Evolutionary conservation across 1,140 invertebrate species (phyloP).

Genomic region (Carcinoscorpius rotundicauda): DNA sequence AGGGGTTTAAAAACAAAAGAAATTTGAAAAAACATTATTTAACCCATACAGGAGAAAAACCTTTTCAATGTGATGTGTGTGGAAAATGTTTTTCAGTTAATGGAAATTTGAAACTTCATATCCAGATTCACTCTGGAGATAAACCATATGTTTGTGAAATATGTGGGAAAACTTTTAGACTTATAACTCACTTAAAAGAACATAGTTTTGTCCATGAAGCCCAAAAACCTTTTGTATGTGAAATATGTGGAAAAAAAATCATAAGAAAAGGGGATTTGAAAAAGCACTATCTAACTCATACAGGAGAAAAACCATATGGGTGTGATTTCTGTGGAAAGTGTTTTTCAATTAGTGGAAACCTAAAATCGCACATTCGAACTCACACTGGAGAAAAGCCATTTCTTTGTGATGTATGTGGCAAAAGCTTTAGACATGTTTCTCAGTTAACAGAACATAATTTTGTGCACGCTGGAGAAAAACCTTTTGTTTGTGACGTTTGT

Average conservation of each 20-base stretch:
- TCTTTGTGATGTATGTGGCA: no score
- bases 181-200: no score
- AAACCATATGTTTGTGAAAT: conserved; percentile 4
- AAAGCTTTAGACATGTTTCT: no score
- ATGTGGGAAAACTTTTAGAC: conserved; percentile 1
- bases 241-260: conserved; percentile 7
- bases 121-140: conserved; percentile 4
- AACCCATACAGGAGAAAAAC: not conserved
- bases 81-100: conserved; percentile 5
- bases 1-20: not conserved
- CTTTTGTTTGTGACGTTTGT: conserved; percentile 9
- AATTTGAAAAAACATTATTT: conserved; percentile 1
- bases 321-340: conserved; percentile 6
- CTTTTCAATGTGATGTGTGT: conserved; percentile 4
- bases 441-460: no score
- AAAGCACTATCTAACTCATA: conserved; percentile 6
- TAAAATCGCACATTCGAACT: no score
- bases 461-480: not conserved
- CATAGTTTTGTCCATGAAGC: no score
- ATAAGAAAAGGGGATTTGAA: conserved; percentile 7
- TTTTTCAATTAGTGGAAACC: not conserved
- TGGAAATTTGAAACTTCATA: conserved; percentile 2
- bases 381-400: no score
- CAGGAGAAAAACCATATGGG: conserved; percentile 1
- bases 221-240: conserved; percentile 2